A percentile compares a stretch with the other conserved stretches of the same genome.
Conservation (phyloP, 2,888 invertebrate genomes). For the Chrysotoxum bicinctum region DNA sequence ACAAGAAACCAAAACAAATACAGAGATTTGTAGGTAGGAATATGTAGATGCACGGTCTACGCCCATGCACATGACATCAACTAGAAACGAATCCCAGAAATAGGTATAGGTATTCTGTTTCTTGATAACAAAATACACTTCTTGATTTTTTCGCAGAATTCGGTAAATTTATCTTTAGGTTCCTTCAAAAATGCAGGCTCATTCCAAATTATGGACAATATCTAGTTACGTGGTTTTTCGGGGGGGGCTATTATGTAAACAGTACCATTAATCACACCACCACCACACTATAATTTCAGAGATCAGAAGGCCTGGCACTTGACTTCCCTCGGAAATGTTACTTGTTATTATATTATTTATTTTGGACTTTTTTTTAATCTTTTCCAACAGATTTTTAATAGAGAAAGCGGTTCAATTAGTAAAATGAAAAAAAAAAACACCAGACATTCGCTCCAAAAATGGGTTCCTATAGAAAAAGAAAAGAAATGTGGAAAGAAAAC, state of each 20-base stretch:
- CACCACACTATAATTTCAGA: background rate
- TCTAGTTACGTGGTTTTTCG: background rate
- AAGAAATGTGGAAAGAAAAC: background rate
- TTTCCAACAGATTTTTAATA: background rate
- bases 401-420: conserved; percentile 5
- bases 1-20: background rate
- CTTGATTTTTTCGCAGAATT: background rate
- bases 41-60: background rate
- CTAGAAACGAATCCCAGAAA: background rate
- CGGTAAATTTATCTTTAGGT: background rate
- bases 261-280: background rate
- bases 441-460: conserved; percentile 5
- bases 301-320: background rate
- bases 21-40: background rate
- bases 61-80: background rate
- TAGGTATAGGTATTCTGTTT: background rate
- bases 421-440: background rate
- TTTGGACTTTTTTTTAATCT: background rate
- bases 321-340: background rate
- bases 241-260: background rate
- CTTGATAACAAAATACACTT: background rate
- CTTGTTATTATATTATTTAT: background rate
- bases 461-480: background rate
- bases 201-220: background rate
- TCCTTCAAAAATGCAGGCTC: background rate